Evolutionary conservation across 1,140 invertebrate species (phyloP).

Genomic region (Monochamus saltuarius): DNA sequence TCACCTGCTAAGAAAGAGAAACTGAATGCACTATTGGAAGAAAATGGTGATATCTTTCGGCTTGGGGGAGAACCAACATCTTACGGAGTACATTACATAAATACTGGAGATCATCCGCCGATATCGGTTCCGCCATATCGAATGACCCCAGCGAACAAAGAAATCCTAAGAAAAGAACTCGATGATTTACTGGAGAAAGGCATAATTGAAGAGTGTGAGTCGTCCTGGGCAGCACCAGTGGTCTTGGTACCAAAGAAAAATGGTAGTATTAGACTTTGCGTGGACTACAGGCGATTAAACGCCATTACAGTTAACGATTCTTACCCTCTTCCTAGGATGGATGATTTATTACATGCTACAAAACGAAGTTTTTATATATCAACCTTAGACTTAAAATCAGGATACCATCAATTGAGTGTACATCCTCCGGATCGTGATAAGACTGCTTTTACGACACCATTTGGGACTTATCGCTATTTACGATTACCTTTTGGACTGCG

Average conservation of each 20-base stretch:
- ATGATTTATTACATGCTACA: slow-evolving; percentile 41
- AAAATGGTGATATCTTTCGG: slow-evolving; percentile 16
- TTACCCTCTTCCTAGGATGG: slow-evolving; percentile 57
- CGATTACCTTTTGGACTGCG: slow-evolving; percentile 47
- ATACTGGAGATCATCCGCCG: slow-evolving; percentile 13
- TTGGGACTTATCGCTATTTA: neutral
- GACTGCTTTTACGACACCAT: slow-evolving; percentile 30
- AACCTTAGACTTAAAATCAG: slow-evolving; percentile 50
- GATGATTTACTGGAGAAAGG: slow-evolving; percentile 42
- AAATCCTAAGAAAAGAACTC: slow-evolving; percentile 23
- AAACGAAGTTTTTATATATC: too few species aligned
- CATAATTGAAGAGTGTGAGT: slow-evolving; percentile 51
- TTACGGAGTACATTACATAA: slow-evolving; percentile 27
- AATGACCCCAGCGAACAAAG: slow-evolving; percentile 23
- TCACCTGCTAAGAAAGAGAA: neutral
- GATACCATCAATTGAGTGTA: slow-evolving; percentile 46
- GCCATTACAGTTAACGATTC: slow-evolving; percentile 42
- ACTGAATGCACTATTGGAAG: slow-evolving; percentile 7
- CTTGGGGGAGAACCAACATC: slow-evolving; percentile 14
- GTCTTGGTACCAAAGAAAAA: slow-evolving; percentile 56
- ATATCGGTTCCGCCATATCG: slow-evolving; percentile 30
- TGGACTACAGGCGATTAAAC: slow-evolving; percentile 54
- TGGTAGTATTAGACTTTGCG: slow-evolving; percentile 46
- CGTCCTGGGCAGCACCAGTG: slow-evolving; percentile 54
- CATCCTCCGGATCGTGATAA: slow-evolving; percentile 35